Evolutionary conservation across 1,140 invertebrate genomes (phyloP).

Genomic region (Drosophila ironensis): DNA sequence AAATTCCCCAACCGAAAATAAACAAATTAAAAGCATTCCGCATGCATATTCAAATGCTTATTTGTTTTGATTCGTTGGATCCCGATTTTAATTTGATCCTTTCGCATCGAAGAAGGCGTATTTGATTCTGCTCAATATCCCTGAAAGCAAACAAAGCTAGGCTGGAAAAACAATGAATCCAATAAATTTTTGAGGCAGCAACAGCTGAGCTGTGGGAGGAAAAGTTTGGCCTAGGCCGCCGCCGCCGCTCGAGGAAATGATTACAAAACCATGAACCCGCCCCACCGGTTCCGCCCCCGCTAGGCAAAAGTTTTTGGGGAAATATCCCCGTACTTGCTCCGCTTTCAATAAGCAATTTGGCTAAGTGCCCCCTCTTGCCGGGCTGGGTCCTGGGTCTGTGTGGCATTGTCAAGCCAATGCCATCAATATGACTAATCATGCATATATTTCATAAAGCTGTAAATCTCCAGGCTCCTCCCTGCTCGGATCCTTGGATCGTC

Average conservation of each 20-base stretch:
- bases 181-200: constrained; percentile 53
- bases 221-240: constrained; percentile 48
- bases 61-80: no score
- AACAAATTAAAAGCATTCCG: no score
- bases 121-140: no score
- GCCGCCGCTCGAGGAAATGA: constrained; percentile 43
- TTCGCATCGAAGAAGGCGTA: no score
- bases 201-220: constrained; percentile 55
- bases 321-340: constrained; percentile 30
- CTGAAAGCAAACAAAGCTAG: background rate
- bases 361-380: constrained; percentile 55
- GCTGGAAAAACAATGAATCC: constrained; percentile 48
- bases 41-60: no score
- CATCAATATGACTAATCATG: constrained; percentile 77
- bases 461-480: constrained; percentile 10
- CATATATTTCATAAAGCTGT: constrained; percentile 67
- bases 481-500: background rate
- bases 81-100: no score
- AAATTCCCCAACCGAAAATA: no score
- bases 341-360: constrained; percentile 79
- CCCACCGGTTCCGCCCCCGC: constrained; percentile 1
- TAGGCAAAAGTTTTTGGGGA: constrained; percentile 42
- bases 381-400: constrained; percentile 10
- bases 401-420: constrained; percentile 48
- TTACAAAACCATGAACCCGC: constrained; percentile 47